Evolutionary conservation across 2,888 invertebrate species (phyloP).

Genomic region (Mimumesa dahlbomi): DNA sequence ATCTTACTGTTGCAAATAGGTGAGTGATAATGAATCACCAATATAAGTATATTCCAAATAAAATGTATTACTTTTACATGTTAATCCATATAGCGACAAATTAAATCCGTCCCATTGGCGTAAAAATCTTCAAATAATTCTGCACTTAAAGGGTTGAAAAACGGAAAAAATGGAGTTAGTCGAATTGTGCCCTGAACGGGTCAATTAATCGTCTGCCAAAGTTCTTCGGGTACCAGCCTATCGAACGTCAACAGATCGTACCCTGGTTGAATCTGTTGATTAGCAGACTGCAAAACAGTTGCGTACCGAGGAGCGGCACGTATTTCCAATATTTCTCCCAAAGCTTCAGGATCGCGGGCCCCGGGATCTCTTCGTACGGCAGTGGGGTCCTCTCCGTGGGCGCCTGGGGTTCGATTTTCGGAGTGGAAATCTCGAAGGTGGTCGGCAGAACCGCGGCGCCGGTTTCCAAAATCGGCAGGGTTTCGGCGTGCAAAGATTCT

Average conservation of each 20-base stretch:
- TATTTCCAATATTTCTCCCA: constrained; percentile 84
- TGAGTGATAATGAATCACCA: no score
- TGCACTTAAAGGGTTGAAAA: no score
- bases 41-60: no score
- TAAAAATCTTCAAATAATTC: no score
- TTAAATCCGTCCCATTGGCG: no score
- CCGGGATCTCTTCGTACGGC: constrained; percentile 85
- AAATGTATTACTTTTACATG: no score
- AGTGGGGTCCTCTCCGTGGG: constrained; percentile 63
- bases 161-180: no score
- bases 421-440: constrained; percentile 24
- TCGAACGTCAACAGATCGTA: constrained; percentile 68
- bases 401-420: constrained; percentile 4
- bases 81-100: no score
- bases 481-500: constrained; percentile 32
- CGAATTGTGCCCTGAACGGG: no score
- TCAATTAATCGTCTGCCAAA: no score
- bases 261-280: constrained; percentile 75
- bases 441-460: constrained; percentile 19
- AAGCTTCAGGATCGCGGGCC: constrained; percentile 83
- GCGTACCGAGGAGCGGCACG: constrained; percentile 84
- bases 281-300: constrained; percentile 79
- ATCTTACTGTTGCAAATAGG: no score
- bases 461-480: constrained; percentile 56
- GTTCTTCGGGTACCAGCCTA: constrained; percentile 46